Conservation (phyloP, 2,888 invertebrate genomes). For the Chrysolina oricalcia region DNA sequence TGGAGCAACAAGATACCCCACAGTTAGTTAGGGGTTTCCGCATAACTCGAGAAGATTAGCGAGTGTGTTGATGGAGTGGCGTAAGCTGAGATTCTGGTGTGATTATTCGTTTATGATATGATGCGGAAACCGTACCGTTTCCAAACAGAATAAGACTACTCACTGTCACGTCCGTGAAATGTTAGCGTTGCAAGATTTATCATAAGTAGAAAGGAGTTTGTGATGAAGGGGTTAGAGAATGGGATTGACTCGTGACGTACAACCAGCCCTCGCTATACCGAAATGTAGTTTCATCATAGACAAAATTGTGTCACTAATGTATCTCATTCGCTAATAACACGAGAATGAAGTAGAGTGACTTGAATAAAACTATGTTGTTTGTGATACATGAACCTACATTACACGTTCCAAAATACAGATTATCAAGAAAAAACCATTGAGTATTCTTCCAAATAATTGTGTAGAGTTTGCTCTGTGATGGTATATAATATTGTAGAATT, state of each 20-base stretch:
- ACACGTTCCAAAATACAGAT: too few species aligned
- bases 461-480: too few species aligned
- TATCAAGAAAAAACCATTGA: too few species aligned
- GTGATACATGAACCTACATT: too few species aligned
- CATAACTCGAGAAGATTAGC: slow-evolving; percentile 32
- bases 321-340: too few species aligned
- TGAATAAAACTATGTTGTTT: too few species aligned
- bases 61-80: slow-evolving; percentile 37
- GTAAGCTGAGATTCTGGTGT: slow-evolving; percentile 31
- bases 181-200: neutral
- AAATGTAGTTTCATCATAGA: too few species aligned
- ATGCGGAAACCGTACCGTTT: neutral
- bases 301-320: too few species aligned
- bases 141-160: neutral
- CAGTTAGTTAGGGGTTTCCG: slow-evolving; percentile 19
- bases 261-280: too few species aligned
- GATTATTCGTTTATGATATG: slow-evolving; percentile 37
- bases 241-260: neutral
- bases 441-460: too few species aligned
- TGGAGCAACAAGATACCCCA: neutral
- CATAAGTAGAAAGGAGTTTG: neutral
- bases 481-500: too few species aligned
- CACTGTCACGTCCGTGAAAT: slow-evolving; percentile 5
- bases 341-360: too few species aligned
- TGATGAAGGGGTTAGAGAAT: neutral